Base-by-base conservation (phyloP, 2,797 vertebrate species). In the Gymnoscopelus microlampas region DNA sequence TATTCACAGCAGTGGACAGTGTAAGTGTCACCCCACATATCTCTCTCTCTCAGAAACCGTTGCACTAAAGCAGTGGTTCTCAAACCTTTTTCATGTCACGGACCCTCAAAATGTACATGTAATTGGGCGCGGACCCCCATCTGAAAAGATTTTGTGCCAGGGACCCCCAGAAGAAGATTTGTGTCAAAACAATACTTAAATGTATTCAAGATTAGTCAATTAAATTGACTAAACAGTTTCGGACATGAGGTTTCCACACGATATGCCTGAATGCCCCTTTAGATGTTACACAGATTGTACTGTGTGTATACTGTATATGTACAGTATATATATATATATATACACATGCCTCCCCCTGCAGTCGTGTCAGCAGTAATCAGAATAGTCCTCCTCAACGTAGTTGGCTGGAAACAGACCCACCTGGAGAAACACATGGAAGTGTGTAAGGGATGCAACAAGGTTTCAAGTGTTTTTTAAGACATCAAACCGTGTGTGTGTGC, bases 301-400 rank as follows among this genome's bases (percentile, higher is more conserved):
- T 39, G 6, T 3, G 5, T 32, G 35, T 39, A 7, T 39, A 39
- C 35, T 39, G 35, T 39, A 39, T 39, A 39, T 15, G 29, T 4
- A 13, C 19, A 19, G 35, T 39, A 32, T 29, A 12, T 13, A 5
- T 2, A 57, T 12, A 19, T 65, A 9, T 3, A 6, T 59, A 57
- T 60, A 55, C 11, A 62, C 26, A 72, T 24, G 12, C 63, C 53
- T 78, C 29, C 10, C 59, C 23, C 53, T 19, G 50, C 32, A 65
- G 63, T 49, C 24, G 4, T 8, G 63, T 96, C 94, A 98, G 88
- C 97, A 97, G 82, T 98, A 98, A 29, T 98, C 97, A 0, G 96
- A 98, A 76, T 95, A 95, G 74, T 98, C 97, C 74, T 98, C 97
- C 14, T 98, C 97, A 80, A 98, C 97, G 0, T 98, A 98, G 89